phyloP scores from a whole-genome alignment of 2,888 invertebrate species.

The Plagodis dolabraria region DNA sequence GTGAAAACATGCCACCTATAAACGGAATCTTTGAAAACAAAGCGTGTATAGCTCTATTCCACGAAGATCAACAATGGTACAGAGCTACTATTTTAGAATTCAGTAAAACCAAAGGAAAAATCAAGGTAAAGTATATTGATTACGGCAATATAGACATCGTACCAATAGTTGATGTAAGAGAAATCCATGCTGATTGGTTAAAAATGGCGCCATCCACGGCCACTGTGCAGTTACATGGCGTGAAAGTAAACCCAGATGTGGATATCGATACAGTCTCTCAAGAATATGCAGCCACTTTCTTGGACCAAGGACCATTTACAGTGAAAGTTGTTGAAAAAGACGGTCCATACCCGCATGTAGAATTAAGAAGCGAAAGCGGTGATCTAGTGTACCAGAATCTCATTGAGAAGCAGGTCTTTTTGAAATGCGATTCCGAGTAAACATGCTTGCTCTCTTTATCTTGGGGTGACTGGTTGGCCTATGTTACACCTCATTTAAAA shows the following conservation, averaged over 20 bases:
- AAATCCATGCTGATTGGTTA: conserved; percentile 78
- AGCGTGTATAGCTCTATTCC: conserved; percentile 87
- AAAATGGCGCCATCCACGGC: conserved; percentile 81
- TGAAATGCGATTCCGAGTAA: conserved; percentile 27
- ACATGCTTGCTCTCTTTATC: not conserved
- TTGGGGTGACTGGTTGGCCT: not conserved
- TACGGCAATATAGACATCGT: conserved; percentile 88
- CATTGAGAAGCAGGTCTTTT: conserved; percentile 49
- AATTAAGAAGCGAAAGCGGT: conserved; percentile 56
- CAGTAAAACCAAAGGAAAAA: conserved; percentile 63
- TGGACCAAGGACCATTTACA: conserved; percentile 64
- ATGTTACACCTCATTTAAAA: no score
- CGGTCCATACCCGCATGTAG: conserved; percentile 55
- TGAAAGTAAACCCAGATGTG: conserved; percentile 59
- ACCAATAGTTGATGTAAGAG: conserved; percentile 69
- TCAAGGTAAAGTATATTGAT: conserved; percentile 90
- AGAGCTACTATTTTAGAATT: conserved; percentile 86
- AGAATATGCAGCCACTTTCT: conserved; percentile 54
- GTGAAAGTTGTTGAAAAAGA: conserved; percentile 56
- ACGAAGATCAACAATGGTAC: conserved; percentile 88
- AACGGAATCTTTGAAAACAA: conserved; percentile 73
- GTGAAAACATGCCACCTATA: conserved; percentile 68
- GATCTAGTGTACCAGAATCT: conserved; percentile 62
- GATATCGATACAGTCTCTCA: conserved; percentile 58
- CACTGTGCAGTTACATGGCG: conserved; percentile 73